A percentile compares a stretch with the other conserved stretches of the same genome.
Evolutionary conservation across 1,140 invertebrate genomes (phyloP).

Genomic region (Macrosteles quadrilineatus): DNA sequence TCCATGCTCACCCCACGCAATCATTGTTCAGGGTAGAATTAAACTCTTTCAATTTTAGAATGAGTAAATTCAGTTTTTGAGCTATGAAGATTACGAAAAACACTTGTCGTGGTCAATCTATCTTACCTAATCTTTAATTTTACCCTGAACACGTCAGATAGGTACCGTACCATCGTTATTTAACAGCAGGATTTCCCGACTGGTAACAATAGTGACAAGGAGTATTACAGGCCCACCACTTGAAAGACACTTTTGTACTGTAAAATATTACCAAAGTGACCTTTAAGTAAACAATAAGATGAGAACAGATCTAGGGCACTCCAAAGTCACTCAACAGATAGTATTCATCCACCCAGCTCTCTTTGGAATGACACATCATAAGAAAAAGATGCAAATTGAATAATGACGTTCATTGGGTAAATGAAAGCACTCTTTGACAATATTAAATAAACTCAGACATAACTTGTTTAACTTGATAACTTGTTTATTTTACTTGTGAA

Average conservation of each 20-base stretch:
- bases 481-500: too few species aligned
- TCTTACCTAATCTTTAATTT: conserved; percentile 13
- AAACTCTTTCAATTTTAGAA: background rate
- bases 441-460: too few species aligned
- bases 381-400: too few species aligned
- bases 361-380: background rate
- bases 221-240: background rate
- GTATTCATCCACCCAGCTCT: conserved; percentile 1
- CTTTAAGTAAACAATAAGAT: conserved; percentile 1
- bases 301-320: background rate
- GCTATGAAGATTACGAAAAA: background rate
- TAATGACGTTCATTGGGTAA: too few species aligned
- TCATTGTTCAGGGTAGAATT: conserved; percentile 26
- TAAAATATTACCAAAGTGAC: conserved; percentile 13
- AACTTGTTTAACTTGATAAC: too few species aligned
- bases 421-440: too few species aligned
- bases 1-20: background rate
- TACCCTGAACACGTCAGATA: conserved; percentile 20
- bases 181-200: too few species aligned
- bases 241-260: conserved; percentile 23
- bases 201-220: background rate
- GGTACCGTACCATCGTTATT: too few species aligned
- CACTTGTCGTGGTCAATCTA: background rate
- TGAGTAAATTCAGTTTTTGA: too few species aligned
- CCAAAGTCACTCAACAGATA: background rate